phyloP scores from a whole-genome alignment of 2,113 vertebrate genomes.

The Serinus canaria region DNA sequence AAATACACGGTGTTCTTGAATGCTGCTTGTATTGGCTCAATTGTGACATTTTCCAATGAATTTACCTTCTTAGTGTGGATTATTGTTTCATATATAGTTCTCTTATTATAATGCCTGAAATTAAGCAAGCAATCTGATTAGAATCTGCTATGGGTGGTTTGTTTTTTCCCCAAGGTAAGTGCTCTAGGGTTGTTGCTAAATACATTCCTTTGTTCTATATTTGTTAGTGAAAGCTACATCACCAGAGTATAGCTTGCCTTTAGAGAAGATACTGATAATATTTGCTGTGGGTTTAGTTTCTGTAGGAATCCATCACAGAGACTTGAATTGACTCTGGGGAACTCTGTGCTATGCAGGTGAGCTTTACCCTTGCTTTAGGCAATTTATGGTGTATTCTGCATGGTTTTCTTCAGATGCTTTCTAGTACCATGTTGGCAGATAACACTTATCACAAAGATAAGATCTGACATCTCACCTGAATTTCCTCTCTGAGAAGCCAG shows the following conservation, averaged over 20 bases:
- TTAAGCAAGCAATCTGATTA: neutral
- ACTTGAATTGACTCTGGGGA: neutral
- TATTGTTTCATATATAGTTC: neutral
- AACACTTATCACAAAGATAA: neutral
- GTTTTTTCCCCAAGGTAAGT: neutral
- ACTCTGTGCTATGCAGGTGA: neutral
- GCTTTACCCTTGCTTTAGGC: neutral
- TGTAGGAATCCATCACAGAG: neutral
- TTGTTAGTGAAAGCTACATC: neutral
- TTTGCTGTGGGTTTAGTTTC: neutral
- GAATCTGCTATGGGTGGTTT: neutral
- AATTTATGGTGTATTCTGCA: neutral
- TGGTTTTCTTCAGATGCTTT: neutral
- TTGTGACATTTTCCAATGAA: neutral
- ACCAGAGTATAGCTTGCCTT: neutral
- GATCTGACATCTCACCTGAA: neutral
- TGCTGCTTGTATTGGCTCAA: neutral
- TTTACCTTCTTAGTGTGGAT: neutral
- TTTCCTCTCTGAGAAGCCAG: neutral
- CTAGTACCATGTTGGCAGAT: neutral
- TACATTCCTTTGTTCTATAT: rapidly evolving
- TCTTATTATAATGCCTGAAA: neutral
- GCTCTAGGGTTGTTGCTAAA: neutral
- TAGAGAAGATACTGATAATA: neutral
- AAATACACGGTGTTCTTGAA: neutral